Evolutionary conservation across 1,140 invertebrate genomes (phyloP).

Genomic region (Campoletis sonorensis): DNA sequence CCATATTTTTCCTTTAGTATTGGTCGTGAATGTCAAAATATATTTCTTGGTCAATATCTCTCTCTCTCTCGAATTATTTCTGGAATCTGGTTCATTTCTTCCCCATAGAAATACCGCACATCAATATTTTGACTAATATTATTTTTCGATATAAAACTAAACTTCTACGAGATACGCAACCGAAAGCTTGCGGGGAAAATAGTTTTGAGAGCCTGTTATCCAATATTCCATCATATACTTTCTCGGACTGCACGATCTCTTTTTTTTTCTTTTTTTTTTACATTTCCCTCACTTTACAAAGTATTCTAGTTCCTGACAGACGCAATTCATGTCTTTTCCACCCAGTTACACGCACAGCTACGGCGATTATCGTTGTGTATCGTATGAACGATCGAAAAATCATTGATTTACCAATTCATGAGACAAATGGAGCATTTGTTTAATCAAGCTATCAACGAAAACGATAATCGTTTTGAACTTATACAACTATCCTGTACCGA

Average conservation of each 20-base stretch:
- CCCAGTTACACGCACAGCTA: too few species aligned
- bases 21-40: neutral
- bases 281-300: too few species aligned
- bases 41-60: slow-evolving; percentile 11
- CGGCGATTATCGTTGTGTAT: too few species aligned
- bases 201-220: neutral
- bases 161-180: neutral
- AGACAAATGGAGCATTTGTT: too few species aligned
- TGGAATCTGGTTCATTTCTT: neutral
- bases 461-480: neutral
- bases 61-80: neutral
- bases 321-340: too few species aligned
- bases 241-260: too few species aligned
- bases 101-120: slow-evolving; percentile 20
- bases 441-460: neutral
- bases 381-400: too few species aligned
- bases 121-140: slow-evolving; percentile 22
- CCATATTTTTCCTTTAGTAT: slow-evolving; percentile 13
- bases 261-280: too few species aligned
- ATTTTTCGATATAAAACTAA: slow-evolving; percentile 11
- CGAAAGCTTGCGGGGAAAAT: neutral
- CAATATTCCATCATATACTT: too few species aligned
- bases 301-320: too few species aligned
- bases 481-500: neutral
- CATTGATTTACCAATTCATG: too few species aligned